Evolutionary conservation across 2,113 vertebrate genomes (phyloP), one percentile per base, ranked within the genome.

Genomic region (Notothenia rossii): DNA sequence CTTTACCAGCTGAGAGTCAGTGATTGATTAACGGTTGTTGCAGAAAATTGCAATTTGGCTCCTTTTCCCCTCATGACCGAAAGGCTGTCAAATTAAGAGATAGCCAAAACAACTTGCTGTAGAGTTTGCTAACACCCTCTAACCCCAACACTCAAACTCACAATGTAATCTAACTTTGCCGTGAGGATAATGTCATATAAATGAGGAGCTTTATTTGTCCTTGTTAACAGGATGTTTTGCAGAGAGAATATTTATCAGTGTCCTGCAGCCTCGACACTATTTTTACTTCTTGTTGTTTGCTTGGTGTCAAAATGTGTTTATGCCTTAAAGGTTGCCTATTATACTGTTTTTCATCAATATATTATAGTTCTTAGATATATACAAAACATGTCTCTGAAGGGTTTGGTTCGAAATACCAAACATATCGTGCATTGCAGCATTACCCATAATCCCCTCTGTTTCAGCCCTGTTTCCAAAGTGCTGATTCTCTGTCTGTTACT

Each of bases 191-290:
- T 40, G 36, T 40, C 5, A 40, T 40, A 7, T 40, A 1, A 7
- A 1, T 40, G 14, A 43, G 25, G 11, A 12, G 11, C 6, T 68
- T 22, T 74, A 64, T 80, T 54, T 60, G 12, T 29, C 40, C 36
- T 67, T 14, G 45, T 61, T 45, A 14, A 43, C 13, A 40, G n/a
- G 66, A 13, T 62, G 29, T 58, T 70, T 58, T 36, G 22, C 15
- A 59, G 46, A 18, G 33, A 71, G 61, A 78, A 51, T 74, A 63
- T 74, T 78, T 81, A 75, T 86, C 81, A 60, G 46, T 40, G 61
- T 71, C 66, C 51, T 74, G 33, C 75, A 84, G 81, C 64, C 54
- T 70, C 69, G 40, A 77, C 64, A 71, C 48, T n/a, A 58, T 72
- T 87, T 74, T 66, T n/a, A 58, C 66, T 77, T 80, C 18, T 75